These are phyloP conservation scores for Argyra leucocephala DNA, from an alignment of 2,888 invertebrate genomes.

Conservation along the genomic window DNA sequence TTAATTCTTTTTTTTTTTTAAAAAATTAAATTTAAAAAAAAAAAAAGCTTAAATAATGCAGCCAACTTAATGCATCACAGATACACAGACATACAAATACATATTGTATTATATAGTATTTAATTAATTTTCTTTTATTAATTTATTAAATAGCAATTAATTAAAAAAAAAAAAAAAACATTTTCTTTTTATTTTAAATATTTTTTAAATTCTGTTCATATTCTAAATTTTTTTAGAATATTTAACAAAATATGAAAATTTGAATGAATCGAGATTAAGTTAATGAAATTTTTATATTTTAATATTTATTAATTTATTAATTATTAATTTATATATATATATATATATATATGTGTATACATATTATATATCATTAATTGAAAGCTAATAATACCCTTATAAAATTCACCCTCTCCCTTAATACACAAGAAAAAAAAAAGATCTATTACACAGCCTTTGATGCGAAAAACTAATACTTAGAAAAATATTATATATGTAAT, in stretches of 20 bases:
- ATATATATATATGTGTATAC: not conserved
- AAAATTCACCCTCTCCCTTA: not conserved
- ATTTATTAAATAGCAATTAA: too few relatives aligned
- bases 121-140: too few relatives aligned
- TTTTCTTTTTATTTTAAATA: too few relatives aligned
- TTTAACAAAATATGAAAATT: too few relatives aligned
- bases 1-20: too few relatives aligned
- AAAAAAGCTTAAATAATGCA: not conserved
- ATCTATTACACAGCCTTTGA: conserved; percentile 6
- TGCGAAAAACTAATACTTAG: not conserved
- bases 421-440: not conserved
- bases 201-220: too few relatives aligned
- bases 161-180: too few relatives aligned
- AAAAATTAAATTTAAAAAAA: not conserved
- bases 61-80: not conserved
- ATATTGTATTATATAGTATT: too few relatives aligned
- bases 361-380: not conserved
- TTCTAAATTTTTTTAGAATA: too few relatives aligned
- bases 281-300: too few relatives aligned
- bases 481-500: not conserved
- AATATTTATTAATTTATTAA: too few relatives aligned
- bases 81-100: not conserved
- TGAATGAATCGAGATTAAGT: too few relatives aligned
- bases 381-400: not conserved
- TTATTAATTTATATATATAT: not conserved